Evolutionary conservation across 2,888 invertebrate species (phyloP).

Genomic region (Brachyopa scutellaris): DNA sequence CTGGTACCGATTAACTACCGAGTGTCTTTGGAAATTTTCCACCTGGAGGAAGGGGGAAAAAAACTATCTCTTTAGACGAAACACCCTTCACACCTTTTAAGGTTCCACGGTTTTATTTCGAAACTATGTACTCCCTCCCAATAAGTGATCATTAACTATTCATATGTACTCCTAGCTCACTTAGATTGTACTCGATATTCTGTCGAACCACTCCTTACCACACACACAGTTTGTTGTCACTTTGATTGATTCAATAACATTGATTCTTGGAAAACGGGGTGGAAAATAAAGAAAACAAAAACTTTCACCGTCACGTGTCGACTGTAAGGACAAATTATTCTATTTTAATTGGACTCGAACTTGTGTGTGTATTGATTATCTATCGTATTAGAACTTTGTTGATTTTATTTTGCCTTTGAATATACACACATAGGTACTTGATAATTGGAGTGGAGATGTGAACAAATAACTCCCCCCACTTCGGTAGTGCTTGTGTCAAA

Average conservation of each 20-base stretch:
- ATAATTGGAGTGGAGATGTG: background rate
- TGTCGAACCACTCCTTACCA: conserved; percentile 14
- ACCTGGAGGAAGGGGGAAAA: too few relatives aligned
- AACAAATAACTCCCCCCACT: too few relatives aligned
- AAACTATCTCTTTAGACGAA: too few relatives aligned
- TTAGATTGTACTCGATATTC: conserved; percentile 4
- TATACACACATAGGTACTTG: conserved; percentile 20
- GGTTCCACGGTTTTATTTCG: too few relatives aligned
- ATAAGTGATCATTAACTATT: conserved; percentile 40
- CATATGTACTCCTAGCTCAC: conserved; percentile 31
- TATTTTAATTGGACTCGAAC: conserved; percentile 61
- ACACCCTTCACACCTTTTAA: too few relatives aligned
- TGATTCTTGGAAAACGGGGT: too few relatives aligned
- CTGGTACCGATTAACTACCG: too few relatives aligned
- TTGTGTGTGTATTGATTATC: conserved; percentile 64
- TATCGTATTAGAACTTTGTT: conserved; percentile 61
- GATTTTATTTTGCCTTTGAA: conserved; percentile 26
- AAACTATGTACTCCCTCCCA: too few relatives aligned
- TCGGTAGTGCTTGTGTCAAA: conserved; percentile 16
- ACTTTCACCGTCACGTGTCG: conserved; percentile 24
- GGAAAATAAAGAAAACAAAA: background rate
- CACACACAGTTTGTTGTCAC: too few relatives aligned
- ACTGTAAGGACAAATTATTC: conserved; percentile 32
- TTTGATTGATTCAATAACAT: background rate
- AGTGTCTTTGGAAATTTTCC: too few relatives aligned